Conservation (phyloP, 2,888 invertebrate genomes). For the Ctena decussata region DNA sequence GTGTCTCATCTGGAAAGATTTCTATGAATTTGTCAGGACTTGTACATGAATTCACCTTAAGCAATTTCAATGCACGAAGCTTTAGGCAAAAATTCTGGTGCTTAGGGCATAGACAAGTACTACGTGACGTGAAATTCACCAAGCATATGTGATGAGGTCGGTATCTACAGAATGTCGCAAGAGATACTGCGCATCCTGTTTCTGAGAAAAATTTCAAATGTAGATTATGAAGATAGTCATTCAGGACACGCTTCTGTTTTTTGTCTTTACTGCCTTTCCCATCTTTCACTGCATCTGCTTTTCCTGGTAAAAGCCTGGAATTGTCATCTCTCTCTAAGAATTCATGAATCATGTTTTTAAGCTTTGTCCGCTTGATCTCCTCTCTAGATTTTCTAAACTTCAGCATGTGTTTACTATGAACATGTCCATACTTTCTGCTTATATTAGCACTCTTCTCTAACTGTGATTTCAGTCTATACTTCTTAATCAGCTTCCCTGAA, state of each 20-base stretch:
- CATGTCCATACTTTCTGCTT: not conserved
- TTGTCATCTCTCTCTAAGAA: conserved; percentile 3
- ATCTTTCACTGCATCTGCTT: not conserved
- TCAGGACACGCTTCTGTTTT: not conserved
- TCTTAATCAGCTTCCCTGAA: not conserved
- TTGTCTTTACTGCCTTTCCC: not conserved
- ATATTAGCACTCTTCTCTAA: too few species aligned
- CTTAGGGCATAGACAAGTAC: not conserved
- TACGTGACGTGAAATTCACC: not conserved
- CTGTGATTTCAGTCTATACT: too few species aligned
- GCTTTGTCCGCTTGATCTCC: not conserved
- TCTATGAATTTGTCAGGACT: conserved; percentile 11
- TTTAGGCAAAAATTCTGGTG: not conserved
- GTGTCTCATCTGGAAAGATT: not conserved
- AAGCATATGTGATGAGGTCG: not conserved
- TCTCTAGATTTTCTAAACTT: not conserved
- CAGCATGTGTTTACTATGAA: not conserved
- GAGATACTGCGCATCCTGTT: not conserved
- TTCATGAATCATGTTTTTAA: not conserved
- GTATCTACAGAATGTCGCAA: not conserved
- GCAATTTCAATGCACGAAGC: not conserved
- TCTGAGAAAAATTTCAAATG: not conserved
- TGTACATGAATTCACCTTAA: not conserved
- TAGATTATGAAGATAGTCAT: not conserved
- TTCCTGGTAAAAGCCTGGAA: not conserved